A percentile compares a stretch with the other conserved stretches of the same genome.
Conservation (phyloP, 2,797 vertebrate species). For the Sardinella longiceps region DNA sequence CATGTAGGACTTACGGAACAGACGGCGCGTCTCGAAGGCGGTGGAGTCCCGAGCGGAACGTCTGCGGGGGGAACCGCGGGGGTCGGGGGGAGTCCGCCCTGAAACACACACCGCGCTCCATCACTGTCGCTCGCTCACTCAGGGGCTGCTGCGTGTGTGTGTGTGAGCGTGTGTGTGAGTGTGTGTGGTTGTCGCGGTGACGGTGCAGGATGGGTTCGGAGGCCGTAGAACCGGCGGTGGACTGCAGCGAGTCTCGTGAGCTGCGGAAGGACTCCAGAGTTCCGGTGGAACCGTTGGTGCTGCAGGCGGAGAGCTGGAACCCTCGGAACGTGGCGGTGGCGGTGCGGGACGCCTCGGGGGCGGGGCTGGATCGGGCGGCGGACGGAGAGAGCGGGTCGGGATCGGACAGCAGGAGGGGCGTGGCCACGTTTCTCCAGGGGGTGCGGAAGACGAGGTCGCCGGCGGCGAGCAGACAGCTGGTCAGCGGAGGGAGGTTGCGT, state of each 20-base stretch:
- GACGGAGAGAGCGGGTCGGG: slow-evolving; percentile 65
- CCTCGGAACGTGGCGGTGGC: slow-evolving; percentile 67
- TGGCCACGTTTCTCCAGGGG: slow-evolving; percentile 82
- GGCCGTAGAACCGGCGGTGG: no score
- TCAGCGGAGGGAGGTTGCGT: slow-evolving; percentile 74
- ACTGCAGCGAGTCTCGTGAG: slow-evolving; percentile 77
- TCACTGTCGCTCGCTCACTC: slow-evolving; percentile 17
- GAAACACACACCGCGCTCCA: slow-evolving; percentile 44
- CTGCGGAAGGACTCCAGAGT: slow-evolving; percentile 78
- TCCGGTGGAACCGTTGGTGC: slow-evolving; percentile 72
- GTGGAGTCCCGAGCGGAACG: slow-evolving; percentile 66
- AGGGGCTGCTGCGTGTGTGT: neutral
- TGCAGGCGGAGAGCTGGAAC: slow-evolving; percentile 69
- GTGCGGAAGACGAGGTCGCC: slow-evolving; percentile 78
- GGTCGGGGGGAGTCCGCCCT: slow-evolving; percentile 72
- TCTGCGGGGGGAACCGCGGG: slow-evolving; percentile 59
- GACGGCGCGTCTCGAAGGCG: slow-evolving; percentile 75
- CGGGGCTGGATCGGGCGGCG: slow-evolving; percentile 73
- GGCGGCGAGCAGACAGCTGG: slow-evolving; percentile 83
- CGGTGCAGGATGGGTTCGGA: slow-evolving; percentile 65
- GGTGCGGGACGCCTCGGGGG: slow-evolving; percentile 54
- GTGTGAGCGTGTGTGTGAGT: no score
- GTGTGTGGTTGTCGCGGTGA: slow-evolving; percentile 26
- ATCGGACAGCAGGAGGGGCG: slow-evolving; percentile 73
- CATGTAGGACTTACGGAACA: slow-evolving; percentile 88